Percentiles rank a stretch among this genome's conserved stretches.
Evolutionary conservation across 1,140 invertebrate species (phyloP).

Genomic region (Coenobita brevimanus): DNA sequence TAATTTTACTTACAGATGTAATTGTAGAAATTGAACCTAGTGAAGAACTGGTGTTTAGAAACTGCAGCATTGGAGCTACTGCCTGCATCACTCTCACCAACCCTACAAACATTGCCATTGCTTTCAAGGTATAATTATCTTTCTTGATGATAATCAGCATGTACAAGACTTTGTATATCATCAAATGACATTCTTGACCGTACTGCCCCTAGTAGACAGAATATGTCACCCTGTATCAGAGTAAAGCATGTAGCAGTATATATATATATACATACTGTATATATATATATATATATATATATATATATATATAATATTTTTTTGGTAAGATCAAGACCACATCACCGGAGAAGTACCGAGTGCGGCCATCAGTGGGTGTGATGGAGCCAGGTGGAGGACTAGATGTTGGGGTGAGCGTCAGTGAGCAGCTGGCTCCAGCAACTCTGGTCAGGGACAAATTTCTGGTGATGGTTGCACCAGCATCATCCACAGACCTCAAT

Average conservation of each 20-base stretch:
- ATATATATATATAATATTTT: neutral
- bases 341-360: slow-evolving; percentile 91
- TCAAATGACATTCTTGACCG: too few relatives aligned
- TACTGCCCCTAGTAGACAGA: too few relatives aligned
- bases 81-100: slow-evolving; percentile 82
- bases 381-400: slow-evolving; percentile 77
- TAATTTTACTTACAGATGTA: slow-evolving; percentile 44
- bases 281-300: too few relatives aligned
- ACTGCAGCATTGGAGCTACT: slow-evolving; percentile 79
- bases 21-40: slow-evolving; percentile 74
- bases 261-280: too few relatives aligned
- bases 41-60: slow-evolving; percentile 80
- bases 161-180: too few relatives aligned
- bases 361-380: slow-evolving; percentile 87
- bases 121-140: slow-evolving; percentile 89
- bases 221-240: too few relatives aligned
- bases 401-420: slow-evolving; percentile 75
- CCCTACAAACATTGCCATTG: slow-evolving; percentile 79
- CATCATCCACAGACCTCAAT: neutral
- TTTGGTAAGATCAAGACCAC: slow-evolving; percentile 83
- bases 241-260: too few relatives aligned
- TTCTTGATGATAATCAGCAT: too few relatives aligned
- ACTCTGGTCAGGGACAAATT: slow-evolving; percentile 80
- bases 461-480: slow-evolving; percentile 77
- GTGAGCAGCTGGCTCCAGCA: slow-evolving; percentile 76